These are phyloP conservation scores for Drosophila kanekoi DNA, from an alignment of 2,888 invertebrate species.

Conservation along the genomic window DNA sequence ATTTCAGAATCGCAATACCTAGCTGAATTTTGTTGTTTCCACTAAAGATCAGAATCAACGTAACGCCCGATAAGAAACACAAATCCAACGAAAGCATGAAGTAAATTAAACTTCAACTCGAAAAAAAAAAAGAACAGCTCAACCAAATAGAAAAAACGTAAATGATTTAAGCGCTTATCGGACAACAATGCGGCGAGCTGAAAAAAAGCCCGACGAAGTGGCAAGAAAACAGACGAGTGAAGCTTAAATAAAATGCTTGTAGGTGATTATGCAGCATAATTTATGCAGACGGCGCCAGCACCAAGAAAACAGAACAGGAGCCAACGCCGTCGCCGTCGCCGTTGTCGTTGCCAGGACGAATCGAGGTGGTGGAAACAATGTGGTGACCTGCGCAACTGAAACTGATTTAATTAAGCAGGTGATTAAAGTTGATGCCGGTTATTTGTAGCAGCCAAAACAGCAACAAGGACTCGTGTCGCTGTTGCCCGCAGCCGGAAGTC, in stretches of 20 bases:
- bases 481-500: conserved; percentile 42
- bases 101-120: background rate
- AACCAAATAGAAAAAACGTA: conserved; percentile 34
- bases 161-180: conserved; percentile 76
- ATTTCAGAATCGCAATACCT: background rate
- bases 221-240: conserved; percentile 47
- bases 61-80: background rate
- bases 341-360: background rate
- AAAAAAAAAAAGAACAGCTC: conserved; percentile 1
- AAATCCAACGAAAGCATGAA: conserved; percentile 18
- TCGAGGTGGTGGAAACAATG: conserved; percentile 47
- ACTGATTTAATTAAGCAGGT: conserved; percentile 83
- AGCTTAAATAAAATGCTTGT: conserved; percentile 72
- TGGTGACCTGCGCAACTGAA: conserved; percentile 59
- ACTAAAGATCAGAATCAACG: conserved; percentile 23
- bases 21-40: background rate
- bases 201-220: conserved; percentile 29
- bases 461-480: conserved; percentile 47
- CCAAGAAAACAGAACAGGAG: conserved; percentile 17
- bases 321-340: background rate
- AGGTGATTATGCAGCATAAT: conserved; percentile 77
- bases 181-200: conserved; percentile 27
- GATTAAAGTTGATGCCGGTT: conserved; percentile 82
- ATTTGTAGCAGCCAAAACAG: conserved; percentile 71
- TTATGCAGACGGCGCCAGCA: conserved; percentile 60